Evolutionary conservation across 2,113 vertebrate genomes (phyloP), one percentile per base, ranked within the genome.

Genomic region (Vimba vimba): DNA sequence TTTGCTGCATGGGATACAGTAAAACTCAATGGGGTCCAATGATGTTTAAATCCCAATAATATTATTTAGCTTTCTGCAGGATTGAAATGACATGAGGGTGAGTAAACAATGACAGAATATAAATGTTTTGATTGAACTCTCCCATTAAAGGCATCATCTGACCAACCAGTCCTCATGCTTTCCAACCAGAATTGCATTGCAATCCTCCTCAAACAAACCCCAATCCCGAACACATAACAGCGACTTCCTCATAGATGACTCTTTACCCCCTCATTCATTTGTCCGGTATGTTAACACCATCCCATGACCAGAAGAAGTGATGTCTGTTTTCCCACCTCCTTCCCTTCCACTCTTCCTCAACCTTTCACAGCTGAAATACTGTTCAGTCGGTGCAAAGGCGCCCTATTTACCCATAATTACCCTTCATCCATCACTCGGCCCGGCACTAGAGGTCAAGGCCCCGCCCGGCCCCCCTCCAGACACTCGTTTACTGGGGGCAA

Each of bases 381-480:
- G 85, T 94, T 93, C 91, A 90, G 7, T 86, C 77, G 79, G 90
- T 91, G 93, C 92, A 95, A 92, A 87, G 94, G 92, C 91, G 89
- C 92, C 94, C 93, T 93, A 93, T 96, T 96, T 95, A 93, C 90
- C 91, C 93, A 90, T 96, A 96, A 96, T 96, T 95, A 94, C 91
- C 92, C 93, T 90, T 92, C 94, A 95, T 96, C 95, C 94, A 96
- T 96, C 95, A 96, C 95, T 91, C 91, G 90, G 81, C 92, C 94
- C 92, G 95, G 95, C 96, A 94, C 90, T 90, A 85, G 90, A 93
- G 95, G 96, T 97, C 96, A 91, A 90, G 93, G 88, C 91, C 90
- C 90, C 89, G 89, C 91, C 92, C 93, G 36, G 90, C 89, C 93
- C 91, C 90, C 90, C 88, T 91, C 86, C 86, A 92, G 93, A 95